A percentile compares a stretch with the other conserved stretches of the same genome.
Evolutionary conservation across 2,797 vertebrate species (phyloP).

Genomic region (Amblyraja radiata): DNA sequence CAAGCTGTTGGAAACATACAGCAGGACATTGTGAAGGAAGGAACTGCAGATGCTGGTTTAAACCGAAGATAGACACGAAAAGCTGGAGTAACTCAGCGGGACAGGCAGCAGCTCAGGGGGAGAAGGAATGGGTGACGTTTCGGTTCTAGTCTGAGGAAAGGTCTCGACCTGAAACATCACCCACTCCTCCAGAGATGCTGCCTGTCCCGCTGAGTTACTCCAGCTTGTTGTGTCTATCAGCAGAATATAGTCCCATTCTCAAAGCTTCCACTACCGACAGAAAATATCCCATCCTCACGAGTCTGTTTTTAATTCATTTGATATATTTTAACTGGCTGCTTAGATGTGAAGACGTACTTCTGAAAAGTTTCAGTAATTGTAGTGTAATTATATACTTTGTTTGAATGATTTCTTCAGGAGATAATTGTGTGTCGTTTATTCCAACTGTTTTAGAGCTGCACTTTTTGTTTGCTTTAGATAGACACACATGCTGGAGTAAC

Average conservation of each 20-base stretch:
- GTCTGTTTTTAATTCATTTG: neutral
- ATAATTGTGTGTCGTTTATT: neutral
- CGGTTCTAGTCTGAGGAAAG: no score
- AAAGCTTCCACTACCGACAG: neutral
- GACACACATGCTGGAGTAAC: no score
- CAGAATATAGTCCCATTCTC: neutral
- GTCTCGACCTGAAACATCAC: no score
- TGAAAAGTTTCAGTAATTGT: neutral
- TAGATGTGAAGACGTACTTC: neutral
- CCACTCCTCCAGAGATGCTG: no score
- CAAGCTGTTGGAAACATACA: neutral
- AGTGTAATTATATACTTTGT: neutral
- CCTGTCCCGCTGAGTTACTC: no score
- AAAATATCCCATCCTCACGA: neutral
- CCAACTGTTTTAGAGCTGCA: neutral
- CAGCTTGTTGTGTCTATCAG: no score
- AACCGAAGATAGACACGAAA: no score
- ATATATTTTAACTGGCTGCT: neutral
- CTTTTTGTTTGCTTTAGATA: constrained; percentile 1
- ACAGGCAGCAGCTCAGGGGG: no score
- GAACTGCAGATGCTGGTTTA: no score
- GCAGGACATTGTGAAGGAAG: no score
- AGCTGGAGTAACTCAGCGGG: no score
- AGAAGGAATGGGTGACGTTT: no score
- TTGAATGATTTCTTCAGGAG: neutral